A percentile compares a stretch with the other conserved stretches of the same genome.
Evolutionary conservation across 2,888 invertebrate genomes (phyloP).

Genomic region (Drosophila neonasuta): DNA sequence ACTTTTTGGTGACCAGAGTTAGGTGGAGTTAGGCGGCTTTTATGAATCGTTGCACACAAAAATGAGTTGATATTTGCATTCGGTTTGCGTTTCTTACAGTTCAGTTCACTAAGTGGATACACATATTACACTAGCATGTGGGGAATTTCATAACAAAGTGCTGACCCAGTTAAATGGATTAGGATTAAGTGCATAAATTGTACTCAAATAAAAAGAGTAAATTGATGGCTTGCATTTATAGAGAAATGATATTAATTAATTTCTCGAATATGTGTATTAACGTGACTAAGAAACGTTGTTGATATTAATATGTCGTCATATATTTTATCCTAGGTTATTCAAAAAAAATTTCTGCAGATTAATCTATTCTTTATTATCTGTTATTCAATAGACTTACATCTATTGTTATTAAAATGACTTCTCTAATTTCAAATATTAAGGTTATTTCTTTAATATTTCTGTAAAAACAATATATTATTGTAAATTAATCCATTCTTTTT

Average conservation of each 20-base stretch:
- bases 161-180: conserved; percentile 3
- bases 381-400: too few species aligned
- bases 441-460: too few species aligned
- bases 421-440: too few species aligned
- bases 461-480: too few species aligned
- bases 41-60: conserved; percentile 36
- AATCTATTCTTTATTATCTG: too few species aligned
- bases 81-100: conserved; percentile 20
- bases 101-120: conserved; percentile 14
- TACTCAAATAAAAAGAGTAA: neutral
- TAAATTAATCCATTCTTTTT: too few species aligned
- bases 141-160: neutral
- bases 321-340: neutral
- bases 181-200: neutral
- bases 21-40: conserved; percentile 7
- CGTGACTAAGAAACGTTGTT: too few species aligned
- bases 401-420: too few species aligned
- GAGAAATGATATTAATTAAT: neutral
- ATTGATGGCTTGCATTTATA: neutral
- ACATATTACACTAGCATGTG: conserved; percentile 1
- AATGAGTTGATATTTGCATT: conserved; percentile 42
- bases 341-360: too few species aligned
- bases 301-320: too few species aligned
- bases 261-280: too few species aligned
- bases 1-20: neutral